Evolutionary conservation across 2,797 vertebrate species (phyloP).

Genomic region (Oceanodroma leucorhoa): DNA sequence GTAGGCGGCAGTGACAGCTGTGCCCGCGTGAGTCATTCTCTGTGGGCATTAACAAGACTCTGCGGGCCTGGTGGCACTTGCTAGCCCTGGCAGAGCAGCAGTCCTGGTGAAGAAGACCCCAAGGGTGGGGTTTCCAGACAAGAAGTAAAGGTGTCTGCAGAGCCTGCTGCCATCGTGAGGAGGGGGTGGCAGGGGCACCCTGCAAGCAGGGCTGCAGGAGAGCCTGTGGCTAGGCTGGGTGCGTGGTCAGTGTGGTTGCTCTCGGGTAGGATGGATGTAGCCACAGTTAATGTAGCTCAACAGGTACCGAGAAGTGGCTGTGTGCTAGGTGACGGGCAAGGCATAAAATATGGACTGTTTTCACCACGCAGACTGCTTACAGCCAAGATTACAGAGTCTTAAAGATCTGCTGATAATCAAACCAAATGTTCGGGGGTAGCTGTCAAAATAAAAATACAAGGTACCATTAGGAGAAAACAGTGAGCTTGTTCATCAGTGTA

Average conservation of each 20-base stretch:
- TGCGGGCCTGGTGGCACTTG: background rate
- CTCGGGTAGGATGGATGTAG: background rate
- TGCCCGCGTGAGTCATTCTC: background rate
- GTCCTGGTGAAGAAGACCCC: background rate
- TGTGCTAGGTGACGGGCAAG: background rate
- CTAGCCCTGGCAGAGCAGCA: background rate
- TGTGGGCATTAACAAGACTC: background rate
- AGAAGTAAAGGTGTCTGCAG: background rate
- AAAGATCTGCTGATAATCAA: background rate
- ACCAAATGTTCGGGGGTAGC: background rate
- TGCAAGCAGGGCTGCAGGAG: background rate
- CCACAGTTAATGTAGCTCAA: background rate
- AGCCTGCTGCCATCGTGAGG: background rate
- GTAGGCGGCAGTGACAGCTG: background rate
- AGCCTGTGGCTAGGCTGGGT: background rate
- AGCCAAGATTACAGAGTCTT: background rate
- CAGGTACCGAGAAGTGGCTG: background rate
- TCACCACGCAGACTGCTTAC: background rate
- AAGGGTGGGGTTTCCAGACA: background rate
- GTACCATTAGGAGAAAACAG: background rate
- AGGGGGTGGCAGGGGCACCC: background rate
- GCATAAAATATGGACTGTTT: background rate
- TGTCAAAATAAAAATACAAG: background rate
- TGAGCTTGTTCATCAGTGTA: background rate
- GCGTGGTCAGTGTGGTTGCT: fast-evolving